These are phyloP conservation scores for Plutella xylostella DNA, from an alignment of 2,888 invertebrate species.

Conservation along the genomic window DNA sequence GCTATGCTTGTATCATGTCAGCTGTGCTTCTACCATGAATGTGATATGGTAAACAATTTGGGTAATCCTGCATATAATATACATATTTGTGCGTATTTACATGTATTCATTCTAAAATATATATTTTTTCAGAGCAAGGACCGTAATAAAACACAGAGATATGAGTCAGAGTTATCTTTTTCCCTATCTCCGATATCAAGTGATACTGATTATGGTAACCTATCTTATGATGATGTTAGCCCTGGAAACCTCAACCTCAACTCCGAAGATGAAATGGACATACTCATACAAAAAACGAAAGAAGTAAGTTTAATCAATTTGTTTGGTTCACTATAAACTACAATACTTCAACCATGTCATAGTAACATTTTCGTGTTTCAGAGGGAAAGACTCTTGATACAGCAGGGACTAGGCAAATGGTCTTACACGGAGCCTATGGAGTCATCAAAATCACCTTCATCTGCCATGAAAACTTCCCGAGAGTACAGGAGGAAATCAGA, in stretches of 20 bases:
- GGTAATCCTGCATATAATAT: too few species aligned
- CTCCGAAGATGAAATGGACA: constrained; percentile 28
- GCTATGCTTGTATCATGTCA: too few species aligned
- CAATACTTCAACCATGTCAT: too few species aligned
- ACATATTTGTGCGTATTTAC: too few species aligned
- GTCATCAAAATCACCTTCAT: neutral
- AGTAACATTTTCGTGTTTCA: neutral
- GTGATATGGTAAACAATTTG: too few species aligned
- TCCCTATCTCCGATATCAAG: constrained; percentile 13
- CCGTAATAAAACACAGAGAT: too few species aligned
- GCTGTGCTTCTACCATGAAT: too few species aligned
- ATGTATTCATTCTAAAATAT: too few species aligned
- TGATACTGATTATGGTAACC: neutral
- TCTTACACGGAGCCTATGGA: neutral
- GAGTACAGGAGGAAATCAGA: neutral
- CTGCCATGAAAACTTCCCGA: neutral
- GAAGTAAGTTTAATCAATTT: constrained; percentile 20
- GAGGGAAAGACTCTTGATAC: neutral
- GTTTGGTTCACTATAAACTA: neutral
- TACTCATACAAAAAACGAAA: constrained; percentile 28
- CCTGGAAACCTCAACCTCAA: constrained; percentile 14
- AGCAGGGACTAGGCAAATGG: too few species aligned
- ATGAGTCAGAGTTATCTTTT: constrained; percentile 7
- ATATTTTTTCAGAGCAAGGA: too few species aligned
- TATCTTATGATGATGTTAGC: constrained; percentile 24